Conservation (phyloP, 1,140 invertebrate species). For the Drosophila pseudoananassae region DNA sequence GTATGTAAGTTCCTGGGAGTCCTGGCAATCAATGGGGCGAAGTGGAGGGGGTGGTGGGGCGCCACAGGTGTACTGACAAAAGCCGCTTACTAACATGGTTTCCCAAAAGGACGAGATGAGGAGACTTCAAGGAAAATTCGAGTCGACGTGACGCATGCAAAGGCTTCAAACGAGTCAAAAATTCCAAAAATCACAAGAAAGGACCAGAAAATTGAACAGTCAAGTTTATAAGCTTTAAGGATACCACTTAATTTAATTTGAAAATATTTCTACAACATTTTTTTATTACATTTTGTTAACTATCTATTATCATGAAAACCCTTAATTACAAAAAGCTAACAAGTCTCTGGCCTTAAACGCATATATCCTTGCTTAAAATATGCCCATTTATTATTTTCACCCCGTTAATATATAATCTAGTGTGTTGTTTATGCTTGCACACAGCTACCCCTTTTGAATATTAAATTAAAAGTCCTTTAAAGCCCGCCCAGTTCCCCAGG, state of each 20-base stretch:
- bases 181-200: background rate
- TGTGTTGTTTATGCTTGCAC: background rate
- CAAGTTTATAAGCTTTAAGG: background rate
- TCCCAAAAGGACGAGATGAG: constrained; percentile 15
- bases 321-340: too few relatives aligned
- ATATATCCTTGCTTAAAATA: background rate
- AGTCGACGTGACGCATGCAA: constrained; percentile 59
- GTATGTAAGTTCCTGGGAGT: constrained; percentile 17
- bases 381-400: background rate
- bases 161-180: constrained; percentile 25
- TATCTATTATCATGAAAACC: too few relatives aligned
- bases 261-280: background rate
- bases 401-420: background rate
- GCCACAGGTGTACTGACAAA: constrained; percentile 12
- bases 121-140: constrained; percentile 14
- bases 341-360: too few relatives aligned
- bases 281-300: background rate
- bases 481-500: background rate
- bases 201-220: background rate
- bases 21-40: constrained; percentile 2
- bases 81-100: constrained; percentile 25
- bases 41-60: background rate
- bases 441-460: background rate
- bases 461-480: background rate
- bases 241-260: background rate